These are phyloP conservation scores for Apocheima hispidaria DNA, from an alignment of 2,888 invertebrate species.

Conservation along the genomic window DNA sequence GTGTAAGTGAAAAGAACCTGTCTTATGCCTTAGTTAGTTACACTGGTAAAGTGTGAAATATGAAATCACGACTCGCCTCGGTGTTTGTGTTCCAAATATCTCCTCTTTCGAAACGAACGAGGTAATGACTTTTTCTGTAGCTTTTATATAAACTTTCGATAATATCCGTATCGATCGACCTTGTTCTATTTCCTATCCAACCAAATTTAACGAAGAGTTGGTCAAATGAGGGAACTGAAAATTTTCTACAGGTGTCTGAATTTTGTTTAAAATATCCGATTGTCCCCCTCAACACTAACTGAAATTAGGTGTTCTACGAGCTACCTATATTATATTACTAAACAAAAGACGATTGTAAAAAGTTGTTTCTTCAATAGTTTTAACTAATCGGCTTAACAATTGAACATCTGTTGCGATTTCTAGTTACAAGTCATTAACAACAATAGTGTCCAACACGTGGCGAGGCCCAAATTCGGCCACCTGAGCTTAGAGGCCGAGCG, in stretches of 20 bases:
- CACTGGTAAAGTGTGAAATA: conserved; percentile 84
- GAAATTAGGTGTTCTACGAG: no score
- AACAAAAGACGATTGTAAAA: neutral
- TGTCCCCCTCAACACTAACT: neutral
- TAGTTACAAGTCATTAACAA: conserved; percentile 54
- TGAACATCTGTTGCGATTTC: conserved; percentile 74
- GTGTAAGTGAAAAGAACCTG: conserved; percentile 75
- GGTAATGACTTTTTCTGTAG: conserved; percentile 63
- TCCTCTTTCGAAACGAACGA: conserved; percentile 76
- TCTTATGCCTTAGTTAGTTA: conserved; percentile 63
- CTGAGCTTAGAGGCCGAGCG: conserved; percentile 52
- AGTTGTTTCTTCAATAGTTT: conserved; percentile 54
- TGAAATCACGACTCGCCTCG: conserved; percentile 82
- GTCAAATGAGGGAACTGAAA: neutral
- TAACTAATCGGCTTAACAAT: conserved; percentile 55
- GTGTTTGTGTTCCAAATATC: conserved; percentile 83
- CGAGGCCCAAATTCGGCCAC: conserved; percentile 57
- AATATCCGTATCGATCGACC: conserved; percentile 65
- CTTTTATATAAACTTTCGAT: conserved; percentile 65
- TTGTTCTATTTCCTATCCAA: conserved; percentile 65
- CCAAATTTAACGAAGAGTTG: neutral
- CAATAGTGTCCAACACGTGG: conserved; percentile 72
- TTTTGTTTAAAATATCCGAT: neutral
- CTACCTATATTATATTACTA: no score
- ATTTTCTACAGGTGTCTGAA: neutral